Evolutionary conservation across 2,113 vertebrate genomes (phyloP).

Genomic region (Syngnathus floridae): DNA sequence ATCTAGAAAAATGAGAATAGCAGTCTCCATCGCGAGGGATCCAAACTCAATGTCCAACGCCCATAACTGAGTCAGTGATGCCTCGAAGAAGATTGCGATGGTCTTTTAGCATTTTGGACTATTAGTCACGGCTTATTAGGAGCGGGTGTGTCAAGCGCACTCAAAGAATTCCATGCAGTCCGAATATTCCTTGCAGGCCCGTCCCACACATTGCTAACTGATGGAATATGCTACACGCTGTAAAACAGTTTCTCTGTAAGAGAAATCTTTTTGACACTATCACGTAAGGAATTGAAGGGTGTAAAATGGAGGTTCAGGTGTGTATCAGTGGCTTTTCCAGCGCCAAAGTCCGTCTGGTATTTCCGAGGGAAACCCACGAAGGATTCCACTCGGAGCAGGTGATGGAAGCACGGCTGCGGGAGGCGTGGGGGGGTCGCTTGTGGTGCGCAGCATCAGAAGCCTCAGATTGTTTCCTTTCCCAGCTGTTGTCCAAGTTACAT

Average conservation of each 20-base stretch:
- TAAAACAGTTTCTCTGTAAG: too few relatives aligned
- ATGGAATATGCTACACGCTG: slow-evolving; percentile 12
- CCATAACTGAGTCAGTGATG: slow-evolving; percentile 26
- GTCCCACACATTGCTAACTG: slow-evolving; percentile 22
- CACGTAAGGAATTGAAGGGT: too few relatives aligned
- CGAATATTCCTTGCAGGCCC: slow-evolving; percentile 14
- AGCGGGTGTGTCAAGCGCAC: slow-evolving; percentile 30
- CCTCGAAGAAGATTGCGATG: slow-evolving; percentile 35
- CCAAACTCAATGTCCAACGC: slow-evolving; percentile 17
- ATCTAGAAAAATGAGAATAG: slow-evolving; percentile 17
- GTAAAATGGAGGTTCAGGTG: too few relatives aligned
- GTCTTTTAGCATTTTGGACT: slow-evolving; percentile 23
- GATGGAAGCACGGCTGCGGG: slow-evolving; percentile 53
- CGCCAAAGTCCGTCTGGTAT: slow-evolving; percentile 48
- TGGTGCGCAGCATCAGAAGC: slow-evolving; percentile 26
- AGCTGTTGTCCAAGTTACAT: slow-evolving; percentile 67
- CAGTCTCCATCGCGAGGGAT: slow-evolving; percentile 21
- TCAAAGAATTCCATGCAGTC: slow-evolving; percentile 18
- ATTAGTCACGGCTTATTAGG: slow-evolving; percentile 43
- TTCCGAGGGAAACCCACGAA: slow-evolving; percentile 62
- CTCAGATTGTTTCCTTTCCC: slow-evolving; percentile 59
- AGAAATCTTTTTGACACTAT: too few relatives aligned
- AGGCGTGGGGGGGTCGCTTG: not conserved
- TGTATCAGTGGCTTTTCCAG: too few relatives aligned
- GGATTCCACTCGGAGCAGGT: slow-evolving; percentile 68